Conservation (phyloP, 2,888 invertebrate species). For the Globia sparganii region DNA sequence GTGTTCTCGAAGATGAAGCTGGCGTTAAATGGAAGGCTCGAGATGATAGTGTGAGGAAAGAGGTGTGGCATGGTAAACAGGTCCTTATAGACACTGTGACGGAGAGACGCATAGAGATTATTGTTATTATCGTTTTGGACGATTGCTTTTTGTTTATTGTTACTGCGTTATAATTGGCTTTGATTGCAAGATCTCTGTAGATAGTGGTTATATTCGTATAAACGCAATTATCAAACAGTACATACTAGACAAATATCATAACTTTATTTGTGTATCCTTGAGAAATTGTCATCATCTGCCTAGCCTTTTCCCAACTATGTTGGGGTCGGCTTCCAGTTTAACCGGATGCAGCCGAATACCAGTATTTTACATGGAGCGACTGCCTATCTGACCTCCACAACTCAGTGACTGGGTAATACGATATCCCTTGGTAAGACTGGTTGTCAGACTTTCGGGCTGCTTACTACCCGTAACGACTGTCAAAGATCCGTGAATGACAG, state of each 20-base stretch:
- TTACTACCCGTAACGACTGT: too few relatives aligned
- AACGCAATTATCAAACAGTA: not conserved
- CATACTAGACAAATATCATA: not conserved
- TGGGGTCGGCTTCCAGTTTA: too few relatives aligned
- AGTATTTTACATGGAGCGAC: too few relatives aligned
- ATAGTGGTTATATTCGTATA: not conserved
- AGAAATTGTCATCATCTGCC: too few relatives aligned
- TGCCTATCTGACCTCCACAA: too few relatives aligned
- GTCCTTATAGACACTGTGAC: conserved; percentile 26
- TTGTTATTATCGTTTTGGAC: not conserved
- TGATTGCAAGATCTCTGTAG: not conserved
- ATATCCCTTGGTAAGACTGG: too few relatives aligned
- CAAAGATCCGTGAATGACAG: too few relatives aligned
- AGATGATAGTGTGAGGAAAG: conserved; percentile 12
- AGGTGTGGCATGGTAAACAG: conserved; percentile 22
- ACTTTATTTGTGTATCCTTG: not conserved
- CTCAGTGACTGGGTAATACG: too few relatives aligned
- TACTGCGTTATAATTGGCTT: not conserved
- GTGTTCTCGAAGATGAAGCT: conserved; percentile 31
- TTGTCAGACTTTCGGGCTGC: too few relatives aligned
- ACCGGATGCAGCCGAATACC: too few relatives aligned
- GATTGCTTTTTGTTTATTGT: not conserved
- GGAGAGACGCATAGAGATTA: not conserved
- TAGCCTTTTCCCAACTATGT: too few relatives aligned
- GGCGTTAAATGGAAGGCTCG: conserved; percentile 33